A percentile compares a stretch with the other conserved stretches of the same genome.
These are phyloP conservation scores for Oreochromis spilurus DNA, from an alignment of 2,113 vertebrate genomes.

Conservation along the genomic window DNA sequence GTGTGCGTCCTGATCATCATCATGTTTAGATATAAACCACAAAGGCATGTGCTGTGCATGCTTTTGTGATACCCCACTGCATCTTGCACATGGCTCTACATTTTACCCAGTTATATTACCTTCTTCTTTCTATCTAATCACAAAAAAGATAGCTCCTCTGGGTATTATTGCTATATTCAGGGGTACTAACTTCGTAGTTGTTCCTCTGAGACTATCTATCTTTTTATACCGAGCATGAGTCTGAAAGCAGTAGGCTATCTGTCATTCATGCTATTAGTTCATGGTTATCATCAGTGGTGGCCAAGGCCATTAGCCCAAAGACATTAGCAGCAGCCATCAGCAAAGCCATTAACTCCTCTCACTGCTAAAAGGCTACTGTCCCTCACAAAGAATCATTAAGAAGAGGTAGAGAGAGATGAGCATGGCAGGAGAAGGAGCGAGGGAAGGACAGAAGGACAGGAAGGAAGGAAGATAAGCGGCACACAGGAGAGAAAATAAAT, in stretches of 20 bases:
- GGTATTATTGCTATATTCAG: constrained; percentile 24
- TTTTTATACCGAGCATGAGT: constrained; percentile 26
- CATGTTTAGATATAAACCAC: not conserved
- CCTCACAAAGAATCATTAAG: constrained; percentile 62
- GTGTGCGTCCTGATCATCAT: not conserved
- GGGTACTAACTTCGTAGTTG: constrained; percentile 24
- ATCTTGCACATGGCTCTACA: not conserved
- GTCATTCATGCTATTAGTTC: constrained; percentile 60
- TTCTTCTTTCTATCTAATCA: not conserved
- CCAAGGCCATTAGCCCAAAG: constrained; percentile 63
- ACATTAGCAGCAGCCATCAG: constrained; percentile 65
- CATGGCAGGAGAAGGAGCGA: not conserved
- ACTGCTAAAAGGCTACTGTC: constrained; percentile 57
- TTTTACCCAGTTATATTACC: constrained; percentile 16
- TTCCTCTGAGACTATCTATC: constrained; percentile 46
- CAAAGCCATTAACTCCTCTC: constrained; percentile 55
- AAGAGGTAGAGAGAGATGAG: not conserved
- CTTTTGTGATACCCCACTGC: not conserved
- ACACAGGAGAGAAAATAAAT: constrained; percentile 1
- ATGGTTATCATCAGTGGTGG: constrained; percentile 54
- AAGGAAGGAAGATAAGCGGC: not conserved
- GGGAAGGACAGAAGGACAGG: not conserved
- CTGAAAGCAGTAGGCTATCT: constrained; percentile 52
- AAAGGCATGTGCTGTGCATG: not conserved
- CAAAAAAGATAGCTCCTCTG: constrained; percentile 15